phyloP scores from a whole-genome alignment of 2,797 vertebrate species.

The Amblyopsis hoosieri region DNA sequence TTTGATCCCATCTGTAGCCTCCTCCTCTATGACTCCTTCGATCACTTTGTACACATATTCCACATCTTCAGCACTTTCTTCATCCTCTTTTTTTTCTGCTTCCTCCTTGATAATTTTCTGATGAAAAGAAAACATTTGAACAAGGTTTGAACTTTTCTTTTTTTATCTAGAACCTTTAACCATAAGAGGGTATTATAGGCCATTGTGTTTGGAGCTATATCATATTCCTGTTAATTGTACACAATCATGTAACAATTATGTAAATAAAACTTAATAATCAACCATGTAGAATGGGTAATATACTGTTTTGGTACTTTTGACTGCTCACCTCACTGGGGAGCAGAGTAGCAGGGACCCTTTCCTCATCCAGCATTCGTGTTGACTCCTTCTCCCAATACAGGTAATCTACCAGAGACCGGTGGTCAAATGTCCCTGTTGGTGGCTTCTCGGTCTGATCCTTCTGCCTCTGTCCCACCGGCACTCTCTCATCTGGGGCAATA shows the following conservation, averaged over 20 bases:
- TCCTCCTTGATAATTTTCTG: slow-evolving; percentile 72
- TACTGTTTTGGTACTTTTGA: neutral
- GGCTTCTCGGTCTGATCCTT: slow-evolving; percentile 92
- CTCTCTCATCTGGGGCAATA: slow-evolving; percentile 89
- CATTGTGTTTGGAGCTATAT: too few relatives aligned
- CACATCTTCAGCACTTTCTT: slow-evolving; percentile 42
- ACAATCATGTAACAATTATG: too few relatives aligned
- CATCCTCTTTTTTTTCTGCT: slow-evolving; percentile 60
- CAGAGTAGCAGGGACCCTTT: slow-evolving; percentile 88
- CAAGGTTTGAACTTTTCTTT: slow-evolving; percentile 1
- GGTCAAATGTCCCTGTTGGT: slow-evolving; percentile 91
- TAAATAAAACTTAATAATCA: too few relatives aligned
- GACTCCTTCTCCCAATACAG: slow-evolving; percentile 96
- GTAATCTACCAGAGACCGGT: slow-evolving; percentile 92
- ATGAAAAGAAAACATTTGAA: slow-evolving; percentile 36
- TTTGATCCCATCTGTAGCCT: slow-evolving; percentile 40
- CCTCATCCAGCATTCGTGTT: slow-evolving; percentile 91
- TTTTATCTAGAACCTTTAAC: neutral
- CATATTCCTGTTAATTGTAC: too few relatives aligned
- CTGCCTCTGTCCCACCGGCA: slow-evolving; percentile 94
- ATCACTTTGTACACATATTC: slow-evolving; percentile 64
- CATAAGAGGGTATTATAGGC: too few relatives aligned
- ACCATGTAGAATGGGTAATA: too few relatives aligned
- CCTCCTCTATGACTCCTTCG: slow-evolving; percentile 63
- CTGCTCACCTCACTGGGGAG: slow-evolving; percentile 89